A percentile compares a stretch with the other conserved stretches of the same genome.
Evolutionary conservation across 2,113 vertebrate genomes (phyloP).

Genomic region (Piprites chloris): DNA sequence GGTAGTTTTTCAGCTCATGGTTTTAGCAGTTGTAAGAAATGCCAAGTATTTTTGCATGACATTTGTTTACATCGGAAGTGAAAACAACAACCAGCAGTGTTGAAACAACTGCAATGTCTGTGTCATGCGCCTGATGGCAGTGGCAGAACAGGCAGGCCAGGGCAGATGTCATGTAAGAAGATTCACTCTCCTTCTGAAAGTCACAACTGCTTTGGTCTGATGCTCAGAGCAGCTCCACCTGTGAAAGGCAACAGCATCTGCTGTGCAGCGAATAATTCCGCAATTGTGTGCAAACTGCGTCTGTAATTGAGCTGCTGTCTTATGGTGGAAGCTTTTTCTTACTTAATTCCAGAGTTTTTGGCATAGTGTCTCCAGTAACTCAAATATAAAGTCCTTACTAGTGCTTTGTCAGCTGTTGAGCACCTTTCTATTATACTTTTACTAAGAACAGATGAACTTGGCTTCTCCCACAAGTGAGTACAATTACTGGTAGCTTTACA

Average conservation of each 20-base stretch:
- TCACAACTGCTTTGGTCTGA: not conserved
- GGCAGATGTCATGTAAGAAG: not conserved
- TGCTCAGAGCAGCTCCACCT: not conserved
- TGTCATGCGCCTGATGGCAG: not conserved
- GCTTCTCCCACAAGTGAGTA: not conserved
- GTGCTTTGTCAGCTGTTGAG: not conserved
- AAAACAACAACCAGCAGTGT: not conserved
- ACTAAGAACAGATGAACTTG: not conserved
- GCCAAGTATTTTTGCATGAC: not conserved
- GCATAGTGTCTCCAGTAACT: not conserved
- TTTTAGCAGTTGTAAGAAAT: not conserved
- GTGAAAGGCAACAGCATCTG: not conserved
- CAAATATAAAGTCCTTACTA: not conserved
- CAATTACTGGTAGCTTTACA: not conserved
- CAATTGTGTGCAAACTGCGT: not conserved
- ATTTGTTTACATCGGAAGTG: slow-evolving; percentile 14
- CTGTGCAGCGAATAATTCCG: not conserved
- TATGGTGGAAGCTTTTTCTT: not conserved
- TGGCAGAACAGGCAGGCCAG: not conserved
- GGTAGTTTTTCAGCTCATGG: not conserved
- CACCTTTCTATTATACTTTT: not conserved
- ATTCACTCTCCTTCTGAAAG: not conserved
- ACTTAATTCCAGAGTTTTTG: not conserved
- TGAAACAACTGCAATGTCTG: not conserved
- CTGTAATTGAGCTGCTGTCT: not conserved